Base-by-base conservation (phyloP, 1,140 invertebrate genomes). In the Diorhabda elongata region DNA sequence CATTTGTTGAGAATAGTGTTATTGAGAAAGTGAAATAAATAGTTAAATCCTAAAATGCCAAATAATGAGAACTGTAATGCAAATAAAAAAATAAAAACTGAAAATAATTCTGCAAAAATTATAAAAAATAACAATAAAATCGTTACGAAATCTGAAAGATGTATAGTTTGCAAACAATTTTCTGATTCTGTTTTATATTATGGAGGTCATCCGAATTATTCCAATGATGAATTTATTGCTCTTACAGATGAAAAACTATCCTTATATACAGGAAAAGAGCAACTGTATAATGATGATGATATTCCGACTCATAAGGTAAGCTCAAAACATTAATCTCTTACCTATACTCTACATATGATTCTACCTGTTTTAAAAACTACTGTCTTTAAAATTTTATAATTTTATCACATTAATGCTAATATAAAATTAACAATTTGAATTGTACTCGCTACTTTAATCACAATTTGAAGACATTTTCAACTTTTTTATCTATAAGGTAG, bases 161-260 rank as follows among this genome's bases (percentile, higher is more conserved):
- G 87, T 77, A 76, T 80, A 9, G 82, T 85, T 41, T 91, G 89
- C 76, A 81, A 80, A 68, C 90, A 92, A 77, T 83, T 86, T 74
- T 76, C 91, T 3, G 84, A 89, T 74, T 85, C 88, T 74, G 81
- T 92, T n/a, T 83, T 84, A 58, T 80, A 88, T 8, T 93, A 90
- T 81, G 86, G 86, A 74, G 91, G 91, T 4, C 91, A 92, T 82
- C 89, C 91, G 47, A 87, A 89, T 74, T 83, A 90, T 81, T 87
- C 91, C 57, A 81, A 88, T 43, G 90, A 92, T 75, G 92, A 94
- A 81, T 90, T 87, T 78, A 85, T 93, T 69, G 90, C 91, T 52
- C 83, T 94, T 60, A 92, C 88, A 56, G 87, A 93, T 86, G 87
- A 90, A 64, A 90, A 87, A 79, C 80, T 94, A 67, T 87, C 89